phyloP scores from a whole-genome alignment of 2,113 vertebrate species.

The Pteronura brasiliensis region DNA sequence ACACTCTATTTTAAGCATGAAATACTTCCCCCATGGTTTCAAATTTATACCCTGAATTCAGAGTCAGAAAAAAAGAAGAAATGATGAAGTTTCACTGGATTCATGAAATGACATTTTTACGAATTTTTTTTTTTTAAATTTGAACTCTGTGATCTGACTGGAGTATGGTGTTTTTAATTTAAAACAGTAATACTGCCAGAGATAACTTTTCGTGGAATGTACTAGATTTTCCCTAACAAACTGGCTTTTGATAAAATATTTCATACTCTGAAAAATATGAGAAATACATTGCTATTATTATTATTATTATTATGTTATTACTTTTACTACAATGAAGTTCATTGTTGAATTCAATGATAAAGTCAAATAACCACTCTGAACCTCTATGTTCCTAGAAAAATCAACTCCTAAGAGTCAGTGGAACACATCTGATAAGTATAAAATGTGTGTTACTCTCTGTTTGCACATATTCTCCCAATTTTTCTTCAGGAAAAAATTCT shows the following conservation, averaged over 20 bases:
- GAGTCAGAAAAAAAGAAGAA: not conserved
- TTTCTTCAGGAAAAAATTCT: not conserved
- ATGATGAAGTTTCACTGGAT: not conserved
- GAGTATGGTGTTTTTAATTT: not conserved
- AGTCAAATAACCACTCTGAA: not conserved
- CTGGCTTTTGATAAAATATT: not conserved
- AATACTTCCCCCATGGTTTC: not conserved
- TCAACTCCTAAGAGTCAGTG: not conserved
- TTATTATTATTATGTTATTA: not conserved
- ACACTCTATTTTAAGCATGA: not conserved
- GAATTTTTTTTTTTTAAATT: too few relatives aligned
- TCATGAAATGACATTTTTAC: not conserved
- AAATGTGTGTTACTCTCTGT: not conserved
- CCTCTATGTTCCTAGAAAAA: not conserved
- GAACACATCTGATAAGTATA: not conserved
- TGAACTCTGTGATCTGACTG: not conserved
- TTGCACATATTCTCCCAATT: not conserved
- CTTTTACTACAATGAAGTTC: not conserved
- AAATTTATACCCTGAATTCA: not conserved
- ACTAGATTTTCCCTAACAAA: not conserved
- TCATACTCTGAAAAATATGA: not conserved
- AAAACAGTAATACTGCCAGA: not conserved
- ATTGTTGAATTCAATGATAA: not conserved
- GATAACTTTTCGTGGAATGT: not conserved
- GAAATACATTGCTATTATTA: not conserved